phyloP scores from a whole-genome alignment of 2,888 invertebrate species.

The Lagria hirta region DNA sequence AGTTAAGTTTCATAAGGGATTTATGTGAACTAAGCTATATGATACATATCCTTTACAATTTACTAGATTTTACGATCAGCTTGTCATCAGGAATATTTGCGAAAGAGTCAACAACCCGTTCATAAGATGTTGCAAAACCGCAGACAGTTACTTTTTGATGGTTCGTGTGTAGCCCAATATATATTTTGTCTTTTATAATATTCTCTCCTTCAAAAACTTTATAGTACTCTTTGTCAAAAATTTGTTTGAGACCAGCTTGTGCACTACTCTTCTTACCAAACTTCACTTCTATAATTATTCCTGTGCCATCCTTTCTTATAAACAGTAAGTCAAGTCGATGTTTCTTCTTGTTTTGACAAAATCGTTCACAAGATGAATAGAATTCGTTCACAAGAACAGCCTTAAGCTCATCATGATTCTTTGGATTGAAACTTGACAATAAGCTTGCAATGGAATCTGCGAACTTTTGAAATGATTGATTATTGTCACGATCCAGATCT shows the following conservation, averaged over 20 bases:
- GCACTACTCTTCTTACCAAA: conserved; percentile 4
- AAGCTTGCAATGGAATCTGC: conserved; percentile 12
- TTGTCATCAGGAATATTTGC: conserved; percentile 6
- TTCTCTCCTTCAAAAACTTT: conserved; percentile 2
- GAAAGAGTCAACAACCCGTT: conserved; percentile 7
- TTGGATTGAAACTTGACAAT: conserved; percentile 7
- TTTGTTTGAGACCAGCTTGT: conserved; percentile 13
- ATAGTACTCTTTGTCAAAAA: conserved; percentile 9
- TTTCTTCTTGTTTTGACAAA: conserved; percentile 4
- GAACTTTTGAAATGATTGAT: conserved; percentile 9
- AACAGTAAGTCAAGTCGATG: conserved; percentile 8
- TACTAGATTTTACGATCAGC: conserved; percentile 6
- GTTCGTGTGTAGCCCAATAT: conserved; percentile 3
- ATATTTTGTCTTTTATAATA: conserved; percentile 2
- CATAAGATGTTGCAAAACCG: conserved; percentile 5
- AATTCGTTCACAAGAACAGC: conserved; percentile 5
- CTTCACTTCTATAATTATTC: conserved; percentile 14
- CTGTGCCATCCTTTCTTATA: conserved; percentile 12
- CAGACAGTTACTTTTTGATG: conserved; percentile 2
- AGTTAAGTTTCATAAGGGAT: conserved; percentile 6
- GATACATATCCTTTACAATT: conserved; percentile 9
- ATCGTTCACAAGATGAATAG: conserved; percentile 6
- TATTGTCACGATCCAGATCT: conserved; percentile 5
- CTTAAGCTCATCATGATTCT: conserved; percentile 10
- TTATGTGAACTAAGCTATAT: conserved; percentile 10